Evolutionary conservation across 2,888 invertebrate species (phyloP).

Genomic region (Cordylochernes scorpioides): DNA sequence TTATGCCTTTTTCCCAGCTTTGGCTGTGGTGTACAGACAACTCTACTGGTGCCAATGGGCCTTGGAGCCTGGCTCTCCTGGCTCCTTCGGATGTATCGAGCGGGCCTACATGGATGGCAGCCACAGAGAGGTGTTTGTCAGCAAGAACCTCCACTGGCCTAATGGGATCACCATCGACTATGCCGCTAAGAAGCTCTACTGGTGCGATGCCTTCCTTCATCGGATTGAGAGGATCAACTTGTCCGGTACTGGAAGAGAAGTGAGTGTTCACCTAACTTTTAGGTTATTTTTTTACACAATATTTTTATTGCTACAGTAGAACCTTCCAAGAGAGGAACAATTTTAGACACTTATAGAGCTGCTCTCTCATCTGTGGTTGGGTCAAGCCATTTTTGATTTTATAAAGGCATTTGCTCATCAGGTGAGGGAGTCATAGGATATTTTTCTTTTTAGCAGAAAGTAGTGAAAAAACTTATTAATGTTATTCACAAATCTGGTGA

Average conservation of each 20-base stretch:
- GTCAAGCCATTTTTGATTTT: too few relatives aligned
- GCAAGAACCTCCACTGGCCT: slow-evolving; percentile 37
- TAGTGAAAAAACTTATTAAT: too few relatives aligned
- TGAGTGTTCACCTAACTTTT: slow-evolving; percentile 14
- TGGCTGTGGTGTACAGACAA: slow-evolving; percentile 14
- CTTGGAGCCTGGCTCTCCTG: slow-evolving; percentile 18
- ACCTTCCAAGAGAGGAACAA: too few relatives aligned
- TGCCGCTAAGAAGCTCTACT: slow-evolving; percentile 9
- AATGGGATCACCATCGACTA: slow-evolving; percentile 33
- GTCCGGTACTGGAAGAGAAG: slow-evolving; percentile 19
- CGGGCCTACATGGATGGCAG: slow-evolving; percentile 46
- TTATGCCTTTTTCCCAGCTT: not conserved
- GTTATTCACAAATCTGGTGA: too few relatives aligned
- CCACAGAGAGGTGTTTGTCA: slow-evolving; percentile 30
- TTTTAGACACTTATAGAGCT: too few relatives aligned
- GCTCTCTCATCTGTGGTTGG: too few relatives aligned
- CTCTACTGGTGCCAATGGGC: slow-evolving; percentile 54
- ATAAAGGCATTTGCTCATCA: too few relatives aligned
- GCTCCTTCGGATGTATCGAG: slow-evolving; percentile 30
- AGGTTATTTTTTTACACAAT: too few relatives aligned
- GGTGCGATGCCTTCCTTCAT: slow-evolving; percentile 12
- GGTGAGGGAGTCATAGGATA: too few relatives aligned
- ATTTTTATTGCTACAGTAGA: too few relatives aligned
- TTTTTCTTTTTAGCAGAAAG: too few relatives aligned
- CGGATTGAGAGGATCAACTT: slow-evolving; percentile 9